Percentiles rank a stretch among this genome's conserved stretches.
Conservation (phyloP, 1,140 invertebrate genomes). For the Leptoteleia sp. region DNA sequence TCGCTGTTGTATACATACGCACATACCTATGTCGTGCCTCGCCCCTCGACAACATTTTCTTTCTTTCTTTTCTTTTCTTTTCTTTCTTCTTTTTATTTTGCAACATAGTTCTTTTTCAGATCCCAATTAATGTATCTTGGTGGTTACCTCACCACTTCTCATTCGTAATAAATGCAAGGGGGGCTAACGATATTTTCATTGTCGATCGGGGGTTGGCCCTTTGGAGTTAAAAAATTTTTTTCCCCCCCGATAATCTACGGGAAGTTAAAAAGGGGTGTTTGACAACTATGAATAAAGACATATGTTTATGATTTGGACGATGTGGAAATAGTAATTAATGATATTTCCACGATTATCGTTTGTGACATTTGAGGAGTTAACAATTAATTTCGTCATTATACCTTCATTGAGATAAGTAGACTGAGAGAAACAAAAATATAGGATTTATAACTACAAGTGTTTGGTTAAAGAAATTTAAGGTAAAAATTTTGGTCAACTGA, state of each 20-base stretch:
- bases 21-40: slow-evolving; percentile 39
- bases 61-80: too few relatives aligned
- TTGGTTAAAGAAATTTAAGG: too few relatives aligned
- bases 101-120: slow-evolving; percentile 41
- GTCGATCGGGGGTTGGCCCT: slow-evolving; percentile 9
- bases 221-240: slow-evolving; percentile 24
- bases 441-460: too few relatives aligned
- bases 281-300: slow-evolving; percentile 10
- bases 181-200: slow-evolving; percentile 50
- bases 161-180: slow-evolving; percentile 36
- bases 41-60: slow-evolving; percentile 19
- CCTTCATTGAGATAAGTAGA: too few relatives aligned
- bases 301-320: slow-evolving; percentile 11
- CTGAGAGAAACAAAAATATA: too few relatives aligned
- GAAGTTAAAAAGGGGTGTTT: slow-evolving; percentile 8
- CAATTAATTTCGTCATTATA: too few relatives aligned
- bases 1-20: slow-evolving; percentile 18
- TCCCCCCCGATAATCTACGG: not conserved
- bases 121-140: slow-evolving; percentile 50
- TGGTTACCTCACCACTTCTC: slow-evolving; percentile 50
- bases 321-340: slow-evolving; percentile 4
- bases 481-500: too few relatives aligned
- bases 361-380: too few relatives aligned
- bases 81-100: slow-evolving; percentile 52
- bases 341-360: too few relatives aligned